Percentiles rank a stretch among this genome's conserved stretches.
These are phyloP conservation scores for Semicossyphus pulcher DNA, from an alignment of 2,113 vertebrate species.

Conservation along the genomic window DNA sequence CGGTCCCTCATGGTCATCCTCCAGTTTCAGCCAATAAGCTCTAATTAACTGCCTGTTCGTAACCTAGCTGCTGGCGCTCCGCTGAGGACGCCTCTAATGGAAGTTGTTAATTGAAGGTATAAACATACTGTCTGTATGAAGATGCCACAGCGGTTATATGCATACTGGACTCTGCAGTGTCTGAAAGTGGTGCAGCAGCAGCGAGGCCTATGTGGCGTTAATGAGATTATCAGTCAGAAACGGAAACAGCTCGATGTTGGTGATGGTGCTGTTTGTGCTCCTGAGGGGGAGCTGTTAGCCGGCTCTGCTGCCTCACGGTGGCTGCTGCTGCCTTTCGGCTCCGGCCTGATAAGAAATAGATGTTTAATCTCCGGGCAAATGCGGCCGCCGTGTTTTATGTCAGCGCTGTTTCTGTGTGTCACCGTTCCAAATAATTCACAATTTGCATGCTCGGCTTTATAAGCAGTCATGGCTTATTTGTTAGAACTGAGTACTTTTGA, in stretches of 20 bases:
- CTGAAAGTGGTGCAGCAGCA: background rate
- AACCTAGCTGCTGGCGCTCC: slow-evolving; percentile 55
- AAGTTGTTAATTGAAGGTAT: slow-evolving; percentile 60
- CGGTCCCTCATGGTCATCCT: slow-evolving; percentile 39
- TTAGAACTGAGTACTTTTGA: slow-evolving; percentile 4
- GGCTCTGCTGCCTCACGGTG: slow-evolving; percentile 18
- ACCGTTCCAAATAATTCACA: background rate
- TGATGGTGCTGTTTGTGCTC: slow-evolving; percentile 21
- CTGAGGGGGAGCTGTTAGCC: slow-evolving; percentile 31
- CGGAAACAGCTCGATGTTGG: slow-evolving; percentile 37
- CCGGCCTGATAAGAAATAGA: slow-evolving; percentile 39
- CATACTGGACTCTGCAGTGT: background rate
- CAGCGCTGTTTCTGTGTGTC: background rate
- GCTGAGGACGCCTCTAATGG: slow-evolving; percentile 57
- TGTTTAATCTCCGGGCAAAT: slow-evolving; percentile 24
- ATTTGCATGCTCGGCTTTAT: slow-evolving; percentile 4
- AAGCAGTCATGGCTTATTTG: background rate
- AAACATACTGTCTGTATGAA: slow-evolving; percentile 35
- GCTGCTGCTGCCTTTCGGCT: slow-evolving; percentile 27
- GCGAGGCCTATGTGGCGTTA: slow-evolving; percentile 26
- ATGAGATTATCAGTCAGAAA: slow-evolving; percentile 53
- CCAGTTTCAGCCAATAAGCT: slow-evolving; percentile 50
- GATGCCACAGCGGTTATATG: slow-evolving; percentile 16
- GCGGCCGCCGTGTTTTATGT: slow-evolving; percentile 17
- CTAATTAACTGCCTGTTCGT: slow-evolving; percentile 59